Base-by-base conservation (phyloP, 1,140 invertebrate species). In the Arctopsyche grandis region DNA sequence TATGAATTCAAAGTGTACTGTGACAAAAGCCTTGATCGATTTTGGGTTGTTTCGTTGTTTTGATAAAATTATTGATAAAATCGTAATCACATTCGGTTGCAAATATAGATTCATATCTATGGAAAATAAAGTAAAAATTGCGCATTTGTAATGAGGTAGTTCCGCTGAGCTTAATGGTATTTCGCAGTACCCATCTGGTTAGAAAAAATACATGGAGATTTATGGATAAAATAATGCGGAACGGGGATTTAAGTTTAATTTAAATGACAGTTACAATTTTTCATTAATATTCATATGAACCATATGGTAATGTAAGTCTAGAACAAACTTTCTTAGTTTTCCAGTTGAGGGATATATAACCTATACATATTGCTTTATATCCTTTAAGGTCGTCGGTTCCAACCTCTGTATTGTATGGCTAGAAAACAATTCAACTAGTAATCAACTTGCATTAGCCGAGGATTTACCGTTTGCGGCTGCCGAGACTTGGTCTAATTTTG, bases 221-320 rank as follows among this genome's bases (percentile, higher is more conserved):
- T 60, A 60, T 60, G 56, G 56, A 60, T 60, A 60, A 19, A 60
- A 60, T 60, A 60, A 60, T 60, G 56, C 56, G 56, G 21, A 19
- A 16, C 56, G 56, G 56, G 56, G 56, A 60, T 60, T 60, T 60
- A 7, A 5, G 56, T 60, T 60, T 16, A 60, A 60, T 60, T 60
- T 60, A 60, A 60, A 19, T 60, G 19, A 60, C 19, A 60, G 56
- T 19, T 21, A 60, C n/a, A 60, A 9, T 60, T 52, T 60, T 19
- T 60, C 29, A 3, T 16, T 21, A 19, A 21, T 21, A 60, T 19
- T 60, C n/a, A 60, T 60, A 21, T 60, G 19, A 60, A 19, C 16
- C 29, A 38, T 38, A 38, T 1, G 7, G 1, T 38, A 38, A 38
- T 38, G 29, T 7, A 38, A 38, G 3, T 38, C 29, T 38, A 38